Evolutionary conservation across 2,797 vertebrate genomes (phyloP).

Genomic region (Melanogrammus aeglefinus): DNA sequence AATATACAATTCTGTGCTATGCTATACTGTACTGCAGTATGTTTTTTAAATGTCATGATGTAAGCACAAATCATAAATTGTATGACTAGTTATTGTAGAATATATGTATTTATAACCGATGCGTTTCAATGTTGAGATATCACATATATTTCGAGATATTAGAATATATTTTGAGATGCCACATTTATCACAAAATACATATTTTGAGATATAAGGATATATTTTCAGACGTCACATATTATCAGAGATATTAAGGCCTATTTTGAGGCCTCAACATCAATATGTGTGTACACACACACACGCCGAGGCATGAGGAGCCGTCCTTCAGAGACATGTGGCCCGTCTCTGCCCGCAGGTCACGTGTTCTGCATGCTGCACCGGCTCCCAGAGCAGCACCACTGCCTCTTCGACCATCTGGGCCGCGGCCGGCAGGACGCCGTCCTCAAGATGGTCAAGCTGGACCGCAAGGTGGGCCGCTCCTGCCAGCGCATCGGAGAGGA

Average conservation of each 20-base stretch:
- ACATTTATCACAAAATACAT: too few relatives aligned
- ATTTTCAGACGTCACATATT: neutral
- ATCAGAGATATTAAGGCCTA: too few relatives aligned
- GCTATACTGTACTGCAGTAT: too few relatives aligned
- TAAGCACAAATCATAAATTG: neutral
- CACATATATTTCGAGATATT: too few relatives aligned
- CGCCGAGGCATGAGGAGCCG: too few relatives aligned
- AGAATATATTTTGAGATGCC: too few relatives aligned
- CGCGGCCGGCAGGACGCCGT: slow-evolving; percentile 93
- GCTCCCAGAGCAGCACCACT: slow-evolving; percentile 93
- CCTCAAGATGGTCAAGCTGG: slow-evolving; percentile 95
- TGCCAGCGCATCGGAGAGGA: slow-evolving; percentile 96
- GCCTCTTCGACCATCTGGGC: slow-evolving; percentile 92
- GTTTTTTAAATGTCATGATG: too few relatives aligned
- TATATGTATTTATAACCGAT: neutral
- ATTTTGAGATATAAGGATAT: neutral
- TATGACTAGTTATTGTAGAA: neutral
- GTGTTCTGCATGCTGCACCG: slow-evolving; percentile 96
- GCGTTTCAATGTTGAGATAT: neutral
- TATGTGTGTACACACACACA: too few relatives aligned
- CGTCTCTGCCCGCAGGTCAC: slow-evolving; percentile 70
- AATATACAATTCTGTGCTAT: too few relatives aligned
- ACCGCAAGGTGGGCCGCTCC: slow-evolving; percentile 94
- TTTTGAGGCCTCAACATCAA: too few relatives aligned
- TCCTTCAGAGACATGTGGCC: too few relatives aligned